These are phyloP conservation scores for Macrophya alboannulata DNA, from an alignment of 2,888 invertebrate genomes.

Conservation along the genomic window DNA sequence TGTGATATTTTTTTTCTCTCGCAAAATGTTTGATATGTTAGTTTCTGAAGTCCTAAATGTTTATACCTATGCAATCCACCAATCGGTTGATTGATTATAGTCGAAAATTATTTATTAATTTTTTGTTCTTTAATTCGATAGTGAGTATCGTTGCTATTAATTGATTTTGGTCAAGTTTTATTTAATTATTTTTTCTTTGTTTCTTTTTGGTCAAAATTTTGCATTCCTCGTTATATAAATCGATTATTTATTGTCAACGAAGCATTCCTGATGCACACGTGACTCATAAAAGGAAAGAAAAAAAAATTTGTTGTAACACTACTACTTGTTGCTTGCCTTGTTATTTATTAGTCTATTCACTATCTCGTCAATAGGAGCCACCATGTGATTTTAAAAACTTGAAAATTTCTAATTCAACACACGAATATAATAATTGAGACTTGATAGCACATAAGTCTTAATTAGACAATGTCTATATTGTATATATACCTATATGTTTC, in stretches of 20 bases:
- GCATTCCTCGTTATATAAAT: conserved; percentile 27
- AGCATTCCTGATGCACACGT: conserved; percentile 36
- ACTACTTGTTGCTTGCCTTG: conserved; percentile 8
- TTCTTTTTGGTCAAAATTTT: conserved; percentile 51
- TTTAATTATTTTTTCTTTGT: conserved; percentile 11
- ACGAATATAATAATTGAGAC: conserved; percentile 19
- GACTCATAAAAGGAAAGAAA: neutral
- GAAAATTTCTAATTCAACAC: neutral
- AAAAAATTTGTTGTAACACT: neutral
- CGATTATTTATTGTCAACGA: conserved; percentile 33
- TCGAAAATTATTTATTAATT: neutral
- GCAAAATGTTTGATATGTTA: conserved; percentile 31
- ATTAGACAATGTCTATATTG: neutral
- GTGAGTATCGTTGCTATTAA: conserved; percentile 27
- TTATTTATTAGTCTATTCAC: neutral
- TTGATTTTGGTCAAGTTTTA: conserved; percentile 50
- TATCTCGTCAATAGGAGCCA: conserved; percentile 21
- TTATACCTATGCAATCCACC: neutral
- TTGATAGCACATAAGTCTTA: conserved; percentile 19
- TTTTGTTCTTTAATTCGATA: neutral
- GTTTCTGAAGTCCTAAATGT: conserved; percentile 22
- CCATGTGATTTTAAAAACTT: conserved; percentile 22
- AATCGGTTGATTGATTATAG: conserved; percentile 36
- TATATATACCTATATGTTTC: conserved; percentile 1
- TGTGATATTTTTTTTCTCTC: neutral